Evolutionary conservation across 2,797 vertebrate genomes (phyloP).

Genomic region (Lerista edwardsae): DNA sequence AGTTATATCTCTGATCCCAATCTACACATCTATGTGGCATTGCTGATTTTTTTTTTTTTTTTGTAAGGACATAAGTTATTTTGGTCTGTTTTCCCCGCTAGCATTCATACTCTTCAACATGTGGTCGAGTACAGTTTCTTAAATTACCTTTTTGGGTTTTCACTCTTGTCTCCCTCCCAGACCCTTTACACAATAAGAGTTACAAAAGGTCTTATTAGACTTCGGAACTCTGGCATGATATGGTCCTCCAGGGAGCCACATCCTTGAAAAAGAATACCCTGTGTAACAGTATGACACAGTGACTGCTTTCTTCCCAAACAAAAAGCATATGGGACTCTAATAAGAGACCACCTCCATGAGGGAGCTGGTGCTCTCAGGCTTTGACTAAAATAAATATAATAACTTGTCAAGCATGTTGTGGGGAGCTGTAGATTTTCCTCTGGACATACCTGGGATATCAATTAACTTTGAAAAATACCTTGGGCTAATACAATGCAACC

Average conservation of each 20-base stretch:
- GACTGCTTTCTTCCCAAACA: slow-evolving; percentile 96
- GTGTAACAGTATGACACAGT: slow-evolving; percentile 96
- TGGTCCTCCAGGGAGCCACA: slow-evolving; percentile 95
- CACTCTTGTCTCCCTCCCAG: slow-evolving; percentile 83
- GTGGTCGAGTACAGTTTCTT: slow-evolving; percentile 86
- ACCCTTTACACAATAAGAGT: slow-evolving; percentile 88
- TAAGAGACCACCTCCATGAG: slow-evolving; percentile 84
- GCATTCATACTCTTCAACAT: slow-evolving; percentile 86
- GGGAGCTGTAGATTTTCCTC: slow-evolving; percentile 91
- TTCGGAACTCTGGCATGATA: slow-evolving; percentile 96
- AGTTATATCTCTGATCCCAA: background rate
- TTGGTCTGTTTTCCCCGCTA: slow-evolving; percentile 83
- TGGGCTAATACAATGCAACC: slow-evolving; percentile 78
- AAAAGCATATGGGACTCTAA: slow-evolving; percentile 89
- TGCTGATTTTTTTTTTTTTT: background rate
- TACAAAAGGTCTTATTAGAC: slow-evolving; percentile 88
- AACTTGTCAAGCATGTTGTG: slow-evolving; percentile 91
- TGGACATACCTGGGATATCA: slow-evolving; percentile 96
- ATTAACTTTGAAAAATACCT: slow-evolving; percentile 89
- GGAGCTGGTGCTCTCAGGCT: slow-evolving; percentile 86
- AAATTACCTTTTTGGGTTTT: slow-evolving; percentile 86
- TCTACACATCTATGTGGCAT: background rate
- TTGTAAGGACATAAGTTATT: slow-evolving; percentile 77
- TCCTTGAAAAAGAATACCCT: slow-evolving; percentile 98
- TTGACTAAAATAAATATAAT: slow-evolving; percentile 91